Conservation (phyloP, 2,113 vertebrate species). For the Sceloporus tristichus region DNA sequence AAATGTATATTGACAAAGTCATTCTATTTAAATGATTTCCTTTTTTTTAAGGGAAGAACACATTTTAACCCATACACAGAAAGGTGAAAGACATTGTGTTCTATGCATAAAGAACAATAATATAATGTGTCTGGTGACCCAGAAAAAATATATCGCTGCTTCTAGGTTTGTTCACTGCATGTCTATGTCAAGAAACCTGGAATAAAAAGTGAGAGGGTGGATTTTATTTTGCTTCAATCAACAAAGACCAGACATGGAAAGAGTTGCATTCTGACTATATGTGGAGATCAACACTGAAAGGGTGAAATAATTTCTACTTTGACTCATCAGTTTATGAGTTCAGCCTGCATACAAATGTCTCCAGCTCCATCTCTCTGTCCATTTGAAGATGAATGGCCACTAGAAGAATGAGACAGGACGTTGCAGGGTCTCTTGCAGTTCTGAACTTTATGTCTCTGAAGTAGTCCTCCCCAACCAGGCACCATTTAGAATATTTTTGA, state of each 20-base stretch:
- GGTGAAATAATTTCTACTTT: slow-evolving; percentile 28
- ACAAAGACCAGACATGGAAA: slow-evolving; percentile 24
- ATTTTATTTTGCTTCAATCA: not conserved
- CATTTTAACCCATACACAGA: slow-evolving; percentile 32
- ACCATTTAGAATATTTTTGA: not conserved
- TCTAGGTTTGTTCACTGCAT: slow-evolving; percentile 41
- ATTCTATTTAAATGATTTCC: slow-evolving; percentile 39
- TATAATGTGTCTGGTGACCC: slow-evolving; percentile 42
- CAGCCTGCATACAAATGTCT: no score
- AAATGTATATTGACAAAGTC: slow-evolving; percentile 45
- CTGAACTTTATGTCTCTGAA: not conserved
- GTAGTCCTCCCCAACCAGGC: not conserved
- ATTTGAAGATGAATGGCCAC: no score
- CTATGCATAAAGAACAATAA: slow-evolving; percentile 51
- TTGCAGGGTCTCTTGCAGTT: not conserved
- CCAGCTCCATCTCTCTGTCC: no score
- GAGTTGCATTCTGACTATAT: not conserved
- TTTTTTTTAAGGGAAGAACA: slow-evolving; percentile 29
- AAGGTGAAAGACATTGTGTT: slow-evolving; percentile 37
- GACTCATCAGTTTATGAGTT: no score
- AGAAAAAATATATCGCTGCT: slow-evolving; percentile 54
- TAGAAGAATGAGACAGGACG: no score
- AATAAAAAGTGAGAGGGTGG: slow-evolving; percentile 45
- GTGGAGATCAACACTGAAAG: not conserved
- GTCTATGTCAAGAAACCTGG: slow-evolving; percentile 43